These are phyloP conservation scores for Mormyrops boulengeri DNA, from an alignment of 2,797 vertebrate species.

Conservation along the genomic window DNA sequence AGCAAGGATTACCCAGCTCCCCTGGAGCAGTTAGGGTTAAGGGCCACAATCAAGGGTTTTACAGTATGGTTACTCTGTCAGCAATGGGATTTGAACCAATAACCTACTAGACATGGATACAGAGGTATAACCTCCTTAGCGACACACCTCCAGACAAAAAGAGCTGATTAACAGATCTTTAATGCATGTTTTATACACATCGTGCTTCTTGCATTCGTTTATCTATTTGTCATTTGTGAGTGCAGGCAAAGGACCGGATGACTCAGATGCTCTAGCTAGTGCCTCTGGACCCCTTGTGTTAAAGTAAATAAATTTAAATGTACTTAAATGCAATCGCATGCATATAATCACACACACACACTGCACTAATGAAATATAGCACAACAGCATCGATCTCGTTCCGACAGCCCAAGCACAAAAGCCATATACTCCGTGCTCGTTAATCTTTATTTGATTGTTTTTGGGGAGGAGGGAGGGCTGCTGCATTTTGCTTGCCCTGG, in stretches of 20 bases:
- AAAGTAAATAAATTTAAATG: not conserved
- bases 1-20: not conserved
- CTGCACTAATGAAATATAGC: not conserved
- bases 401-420: not conserved
- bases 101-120: not conserved
- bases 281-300: not conserved
- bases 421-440: not conserved
- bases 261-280: not conserved
- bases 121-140: not conserved
- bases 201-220: not conserved
- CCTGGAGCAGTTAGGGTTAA: not conserved
- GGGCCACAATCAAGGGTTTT: not conserved
- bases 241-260: not conserved
- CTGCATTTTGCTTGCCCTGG: not conserved
- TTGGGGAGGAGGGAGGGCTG: not conserved
- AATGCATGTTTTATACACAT: not conserved
- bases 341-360: not conserved
- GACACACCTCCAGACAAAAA: not conserved
- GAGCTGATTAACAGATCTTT: not conserved
- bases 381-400: not conserved
- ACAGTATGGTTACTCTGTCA: not conserved
- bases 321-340: not conserved
- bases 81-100: not conserved
- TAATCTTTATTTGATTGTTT: not conserved
- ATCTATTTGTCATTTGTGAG: not conserved